Evolutionary conservation across 2,888 invertebrate species (phyloP).

Genomic region (Amaurobius ferox): DNA sequence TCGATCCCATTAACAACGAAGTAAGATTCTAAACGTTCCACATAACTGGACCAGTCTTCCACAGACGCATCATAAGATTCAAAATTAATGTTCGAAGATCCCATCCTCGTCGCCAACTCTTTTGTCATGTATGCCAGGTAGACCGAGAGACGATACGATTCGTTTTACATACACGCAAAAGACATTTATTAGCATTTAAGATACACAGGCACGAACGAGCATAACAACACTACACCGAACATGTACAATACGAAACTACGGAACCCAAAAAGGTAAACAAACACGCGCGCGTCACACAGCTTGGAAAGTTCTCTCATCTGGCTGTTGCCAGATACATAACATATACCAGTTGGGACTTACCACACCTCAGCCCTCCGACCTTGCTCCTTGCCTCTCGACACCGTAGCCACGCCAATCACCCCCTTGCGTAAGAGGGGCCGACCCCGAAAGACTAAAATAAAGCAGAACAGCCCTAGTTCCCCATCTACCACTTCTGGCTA

Average conservation of each 20-base stretch:
- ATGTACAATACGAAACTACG: too few relatives aligned
- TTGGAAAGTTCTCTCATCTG: background rate
- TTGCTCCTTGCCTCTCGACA: too few relatives aligned
- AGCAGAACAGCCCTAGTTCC: too few relatives aligned
- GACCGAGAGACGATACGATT: slow-evolving; percentile 45
- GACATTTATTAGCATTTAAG: slow-evolving; percentile 1
- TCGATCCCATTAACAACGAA: slow-evolving; percentile 52
- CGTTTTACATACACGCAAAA: slow-evolving; percentile 28
- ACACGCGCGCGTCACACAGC: slow-evolving; percentile 13
- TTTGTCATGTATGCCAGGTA: slow-evolving; percentile 38
- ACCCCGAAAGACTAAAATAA: too few relatives aligned
- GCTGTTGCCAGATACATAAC: slow-evolving; percentile 53
- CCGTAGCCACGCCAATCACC: too few relatives aligned
- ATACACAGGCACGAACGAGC: slow-evolving; percentile 32
- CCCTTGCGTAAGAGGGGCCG: too few relatives aligned
- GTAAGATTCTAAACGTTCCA: slow-evolving; percentile 52
- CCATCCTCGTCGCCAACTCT: slow-evolving; percentile 33
- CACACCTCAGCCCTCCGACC: too few relatives aligned
- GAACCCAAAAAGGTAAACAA: too few relatives aligned
- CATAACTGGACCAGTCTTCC: slow-evolving; percentile 52
- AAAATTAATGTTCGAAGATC: slow-evolving; percentile 32
- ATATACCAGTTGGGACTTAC: too few relatives aligned
- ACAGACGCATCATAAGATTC: slow-evolving; percentile 41
- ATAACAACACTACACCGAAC: too few relatives aligned
- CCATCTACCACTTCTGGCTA: too few relatives aligned